phyloP scores from a whole-genome alignment of 1,140 invertebrate species.

The Phthorimaea operculella region DNA sequence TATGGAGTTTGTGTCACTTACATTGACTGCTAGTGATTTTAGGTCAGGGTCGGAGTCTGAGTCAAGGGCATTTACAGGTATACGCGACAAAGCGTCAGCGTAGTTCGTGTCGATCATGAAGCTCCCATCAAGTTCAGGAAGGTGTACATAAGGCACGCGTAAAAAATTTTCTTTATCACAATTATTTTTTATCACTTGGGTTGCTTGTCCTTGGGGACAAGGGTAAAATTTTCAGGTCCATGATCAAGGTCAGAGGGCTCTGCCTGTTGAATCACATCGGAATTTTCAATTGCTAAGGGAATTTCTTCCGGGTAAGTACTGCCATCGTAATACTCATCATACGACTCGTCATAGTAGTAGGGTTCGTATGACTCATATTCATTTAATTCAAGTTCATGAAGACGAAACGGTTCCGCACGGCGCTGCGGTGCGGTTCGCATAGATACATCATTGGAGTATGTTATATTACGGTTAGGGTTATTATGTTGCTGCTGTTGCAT shows the following conservation, averaged over 20 bases:
- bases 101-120: slow-evolving; percentile 4
- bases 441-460: neutral
- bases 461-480: neutral
- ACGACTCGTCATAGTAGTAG: neutral
- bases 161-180: neutral
- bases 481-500: neutral
- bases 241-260: neutral
- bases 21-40: too few species aligned
- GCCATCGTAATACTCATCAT: neutral
- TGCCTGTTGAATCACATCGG: neutral
- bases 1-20: too few species aligned
- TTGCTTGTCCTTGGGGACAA: neutral
- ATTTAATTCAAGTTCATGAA: neutral
- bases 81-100: too few species aligned
- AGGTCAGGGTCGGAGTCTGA: too few species aligned
- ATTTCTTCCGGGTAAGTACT: neutral
- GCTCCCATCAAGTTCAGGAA: neutral
- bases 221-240: neutral
- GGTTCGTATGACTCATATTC: neutral
- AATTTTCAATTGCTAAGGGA: neutral
- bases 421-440: neutral
- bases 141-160: neutral
- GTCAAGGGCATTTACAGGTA: too few species aligned
- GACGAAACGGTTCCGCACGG: neutral
- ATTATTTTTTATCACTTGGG: neutral